These are phyloP conservation scores for Mormyrops boulengeri DNA, from an alignment of 2,797 vertebrate species.

Conservation along the genomic window DNA sequence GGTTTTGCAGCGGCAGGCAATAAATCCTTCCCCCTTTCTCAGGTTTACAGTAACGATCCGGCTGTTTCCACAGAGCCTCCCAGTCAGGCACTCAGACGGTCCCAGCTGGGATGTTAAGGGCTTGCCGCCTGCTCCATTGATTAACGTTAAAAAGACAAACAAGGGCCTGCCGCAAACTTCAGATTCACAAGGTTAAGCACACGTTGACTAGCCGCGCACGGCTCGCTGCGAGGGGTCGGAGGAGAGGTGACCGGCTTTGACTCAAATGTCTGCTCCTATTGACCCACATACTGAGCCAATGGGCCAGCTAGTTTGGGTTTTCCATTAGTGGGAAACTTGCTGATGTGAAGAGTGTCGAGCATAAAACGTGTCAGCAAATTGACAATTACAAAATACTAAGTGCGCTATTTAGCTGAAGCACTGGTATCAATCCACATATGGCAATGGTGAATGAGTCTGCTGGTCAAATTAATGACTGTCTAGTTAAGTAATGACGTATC, in stretches of 20 bases:
- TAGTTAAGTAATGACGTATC: slow-evolving; percentile 32
- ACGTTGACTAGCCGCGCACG: neutral
- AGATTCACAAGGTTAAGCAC: slow-evolving; percentile 39
- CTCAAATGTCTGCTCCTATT: neutral
- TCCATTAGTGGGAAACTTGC: neutral
- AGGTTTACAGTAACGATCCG: slow-evolving; percentile 25
- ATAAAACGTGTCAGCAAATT: neutral
- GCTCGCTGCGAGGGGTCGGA: neutral
- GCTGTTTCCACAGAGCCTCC: slow-evolving; percentile 26
- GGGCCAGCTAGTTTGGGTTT: neutral
- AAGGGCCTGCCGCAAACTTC: slow-evolving; percentile 41
- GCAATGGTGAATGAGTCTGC: neutral
- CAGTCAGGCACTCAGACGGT: slow-evolving; percentile 26
- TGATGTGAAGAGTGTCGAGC: neutral
- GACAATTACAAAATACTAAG: neutral
- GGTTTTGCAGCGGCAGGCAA: slow-evolving; percentile 20
- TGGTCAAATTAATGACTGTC: slow-evolving; percentile 19
- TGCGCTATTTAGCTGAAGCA: neutral
- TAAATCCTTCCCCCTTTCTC: slow-evolving; percentile 18
- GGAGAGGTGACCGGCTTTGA: neutral
- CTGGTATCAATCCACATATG: slow-evolving; percentile 13
- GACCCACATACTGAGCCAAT: neutral
- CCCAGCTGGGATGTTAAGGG: slow-evolving; percentile 37
- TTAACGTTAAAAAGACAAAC: slow-evolving; percentile 49
- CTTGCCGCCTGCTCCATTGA: slow-evolving; percentile 40